Base-by-base conservation (phyloP, 2,113 vertebrate genomes). In the Neodon shergylaensis region DNA sequence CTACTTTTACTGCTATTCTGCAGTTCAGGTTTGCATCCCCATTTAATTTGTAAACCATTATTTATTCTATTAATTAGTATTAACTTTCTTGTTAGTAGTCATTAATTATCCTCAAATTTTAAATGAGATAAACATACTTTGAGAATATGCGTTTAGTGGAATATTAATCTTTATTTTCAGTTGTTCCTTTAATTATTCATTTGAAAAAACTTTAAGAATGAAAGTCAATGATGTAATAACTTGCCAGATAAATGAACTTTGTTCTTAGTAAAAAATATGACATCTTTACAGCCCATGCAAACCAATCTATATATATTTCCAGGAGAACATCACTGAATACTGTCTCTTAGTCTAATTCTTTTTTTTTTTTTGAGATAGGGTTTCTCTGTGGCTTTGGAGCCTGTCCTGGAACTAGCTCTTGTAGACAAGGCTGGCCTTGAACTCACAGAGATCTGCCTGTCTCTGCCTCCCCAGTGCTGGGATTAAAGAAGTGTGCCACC, bases 1-100 rank as follows among this genome's bases (percentile, higher is more conserved):
- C 81, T 19, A 2, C 91, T 79, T 42, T 95, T 98, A 61, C 86
- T 94, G 74, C 84, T 86, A 94, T 84, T 96, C 93, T 96, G 90
- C 28, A 78, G 70, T 91, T 94, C 92, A 97, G 92, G 90, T 63
- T 97, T 97, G 52, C 31, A 7, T 83, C 94, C 61, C 81, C 96
- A 85, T 94, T 97, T 97, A 97, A 96, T 94, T 96, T 95, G 16
- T 95, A 95, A 74, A n/a, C 85, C 42, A 96, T 94, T 98, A 97
- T 96, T 95, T 96, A 97, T 96, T 97, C 83, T 24, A 6, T 93
- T 98, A 97, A 92, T 92, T 97, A 96, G 73, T 94, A 63, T 95
- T 97, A 97, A 93, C 85, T 74, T 88, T 94, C 42, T 97, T 95
- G 86, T 95, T 68, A 97, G 47, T 94, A 89, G 83, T 65, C 96